Evolutionary conservation across 2,113 vertebrate species (phyloP).

Genomic region (Tupaia chinensis): DNA sequence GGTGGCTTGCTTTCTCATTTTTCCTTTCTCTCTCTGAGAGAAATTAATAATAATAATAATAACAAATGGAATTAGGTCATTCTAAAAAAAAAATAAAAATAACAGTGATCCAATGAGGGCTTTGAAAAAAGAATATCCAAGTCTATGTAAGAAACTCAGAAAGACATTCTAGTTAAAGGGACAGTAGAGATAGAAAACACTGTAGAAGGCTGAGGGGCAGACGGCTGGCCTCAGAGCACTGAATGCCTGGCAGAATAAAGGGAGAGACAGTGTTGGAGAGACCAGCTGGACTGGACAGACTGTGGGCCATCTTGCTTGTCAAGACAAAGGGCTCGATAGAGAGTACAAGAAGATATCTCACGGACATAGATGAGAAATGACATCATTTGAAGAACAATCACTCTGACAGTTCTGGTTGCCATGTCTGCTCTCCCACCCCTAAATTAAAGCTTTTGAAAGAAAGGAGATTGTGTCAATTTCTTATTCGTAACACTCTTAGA

Average conservation of each 20-base stretch:
- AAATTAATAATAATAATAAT: no score
- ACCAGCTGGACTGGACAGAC: background rate
- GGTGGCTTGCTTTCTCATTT: no score
- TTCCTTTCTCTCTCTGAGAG: no score
- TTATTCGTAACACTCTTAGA: background rate
- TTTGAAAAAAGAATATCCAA: background rate
- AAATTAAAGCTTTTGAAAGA: background rate
- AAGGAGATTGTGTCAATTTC: background rate
- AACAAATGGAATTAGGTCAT: no score
- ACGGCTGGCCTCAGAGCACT: accelerated
- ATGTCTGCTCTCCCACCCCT: background rate
- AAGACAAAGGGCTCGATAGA: background rate
- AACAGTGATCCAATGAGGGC: background rate
- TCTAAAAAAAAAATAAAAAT: background rate
- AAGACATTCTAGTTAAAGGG: background rate
- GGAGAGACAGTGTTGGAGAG: background rate
- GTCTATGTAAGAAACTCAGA: background rate
- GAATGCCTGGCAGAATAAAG: background rate
- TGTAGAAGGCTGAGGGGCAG: background rate
- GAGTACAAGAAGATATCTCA: background rate
- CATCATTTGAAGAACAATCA: accelerated
- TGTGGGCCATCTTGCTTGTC: accelerated
- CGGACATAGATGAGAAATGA: background rate
- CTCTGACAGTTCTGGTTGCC: background rate
- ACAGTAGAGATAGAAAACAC: background rate